Evolutionary conservation across 1,140 invertebrate species (phyloP).

Genomic region (Pseudachorutes palmiensis): DNA sequence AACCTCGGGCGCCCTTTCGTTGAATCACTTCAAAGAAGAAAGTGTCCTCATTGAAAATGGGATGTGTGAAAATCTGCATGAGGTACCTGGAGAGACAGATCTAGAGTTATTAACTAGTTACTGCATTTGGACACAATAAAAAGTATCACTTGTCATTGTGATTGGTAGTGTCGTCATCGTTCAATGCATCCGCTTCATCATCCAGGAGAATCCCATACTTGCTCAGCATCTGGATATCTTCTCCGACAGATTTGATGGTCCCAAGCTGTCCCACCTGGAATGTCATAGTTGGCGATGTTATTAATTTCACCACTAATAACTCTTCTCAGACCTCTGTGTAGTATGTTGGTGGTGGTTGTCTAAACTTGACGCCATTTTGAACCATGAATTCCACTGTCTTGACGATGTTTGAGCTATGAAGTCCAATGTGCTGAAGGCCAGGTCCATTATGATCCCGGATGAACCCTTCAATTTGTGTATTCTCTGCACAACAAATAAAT

Average conservation of each 20-base stretch:
- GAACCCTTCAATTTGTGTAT: slow-evolving; percentile 47
- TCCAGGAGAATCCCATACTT: slow-evolving; percentile 40
- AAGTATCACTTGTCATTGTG: neutral
- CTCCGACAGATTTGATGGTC: slow-evolving; percentile 41
- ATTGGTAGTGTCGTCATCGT: slow-evolving; percentile 13
- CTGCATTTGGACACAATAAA: neutral
- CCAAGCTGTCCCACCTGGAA: slow-evolving; percentile 41
- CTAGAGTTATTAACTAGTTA: neutral
- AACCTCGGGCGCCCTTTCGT: slow-evolving; percentile 47
- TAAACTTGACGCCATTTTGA: slow-evolving; percentile 43
- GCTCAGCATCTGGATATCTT: slow-evolving; percentile 40
- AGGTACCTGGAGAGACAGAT: slow-evolving; percentile 42
- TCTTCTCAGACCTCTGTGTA: slow-evolving; percentile 39
- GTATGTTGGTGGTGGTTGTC: slow-evolving; percentile 47
- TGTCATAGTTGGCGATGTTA: neutral
- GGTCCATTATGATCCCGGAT: slow-evolving; percentile 46
- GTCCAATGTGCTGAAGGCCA: slow-evolving; percentile 49
- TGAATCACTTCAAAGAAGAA: slow-evolving; percentile 53
- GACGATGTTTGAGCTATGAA: slow-evolving; percentile 44
- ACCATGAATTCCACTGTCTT: slow-evolving; percentile 41
- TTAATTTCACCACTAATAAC: neutral
- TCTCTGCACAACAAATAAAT: slow-evolving; percentile 15
- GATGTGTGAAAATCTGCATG: slow-evolving; percentile 51
- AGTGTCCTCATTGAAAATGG: slow-evolving; percentile 47
- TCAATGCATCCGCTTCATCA: slow-evolving; percentile 37